phyloP scores from a whole-genome alignment of 2,888 invertebrate genomes.

The Spisula subtruncata region DNA sequence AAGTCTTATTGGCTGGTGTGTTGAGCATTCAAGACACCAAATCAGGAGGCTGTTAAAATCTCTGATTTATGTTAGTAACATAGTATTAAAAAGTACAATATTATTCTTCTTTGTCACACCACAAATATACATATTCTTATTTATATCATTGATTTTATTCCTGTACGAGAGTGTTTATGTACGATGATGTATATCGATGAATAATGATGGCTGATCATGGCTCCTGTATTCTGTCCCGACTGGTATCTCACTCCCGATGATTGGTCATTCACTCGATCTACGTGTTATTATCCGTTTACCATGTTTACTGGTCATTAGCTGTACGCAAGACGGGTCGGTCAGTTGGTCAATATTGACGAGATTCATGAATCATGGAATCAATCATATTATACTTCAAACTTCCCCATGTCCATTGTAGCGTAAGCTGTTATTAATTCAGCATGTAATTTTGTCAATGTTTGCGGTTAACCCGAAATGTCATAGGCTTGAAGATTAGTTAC shows the following conservation, averaged over 20 bases:
- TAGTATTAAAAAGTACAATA: no score
- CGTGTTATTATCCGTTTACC: no score
- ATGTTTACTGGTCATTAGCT: not conserved
- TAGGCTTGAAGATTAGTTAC: no score
- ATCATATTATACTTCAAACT: not conserved
- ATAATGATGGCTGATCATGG: conserved; percentile 10
- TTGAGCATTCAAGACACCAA: no score
- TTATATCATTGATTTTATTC: not conserved
- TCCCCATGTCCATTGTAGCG: no score
- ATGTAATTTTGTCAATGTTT: not conserved
- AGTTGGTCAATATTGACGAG: not conserved
- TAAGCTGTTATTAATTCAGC: not conserved
- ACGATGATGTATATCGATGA: not conserved
- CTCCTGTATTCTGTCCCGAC: not conserved
- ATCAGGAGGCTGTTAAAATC: no score
- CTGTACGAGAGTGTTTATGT: not conserved
- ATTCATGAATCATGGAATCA: conserved; percentile 1
- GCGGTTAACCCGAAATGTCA: no score
- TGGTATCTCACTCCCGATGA: not conserved
- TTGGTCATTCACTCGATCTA: not conserved
- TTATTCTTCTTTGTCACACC: no score
- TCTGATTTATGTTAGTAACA: no score
- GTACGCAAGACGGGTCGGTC: not conserved
- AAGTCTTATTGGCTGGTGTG: no score
- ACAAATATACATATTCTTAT: not conserved